A percentile compares a stretch with the other conserved stretches of the same genome.
Conservation (phyloP, 2,113 vertebrate genomes). For the Lynx canadensis region DNA sequence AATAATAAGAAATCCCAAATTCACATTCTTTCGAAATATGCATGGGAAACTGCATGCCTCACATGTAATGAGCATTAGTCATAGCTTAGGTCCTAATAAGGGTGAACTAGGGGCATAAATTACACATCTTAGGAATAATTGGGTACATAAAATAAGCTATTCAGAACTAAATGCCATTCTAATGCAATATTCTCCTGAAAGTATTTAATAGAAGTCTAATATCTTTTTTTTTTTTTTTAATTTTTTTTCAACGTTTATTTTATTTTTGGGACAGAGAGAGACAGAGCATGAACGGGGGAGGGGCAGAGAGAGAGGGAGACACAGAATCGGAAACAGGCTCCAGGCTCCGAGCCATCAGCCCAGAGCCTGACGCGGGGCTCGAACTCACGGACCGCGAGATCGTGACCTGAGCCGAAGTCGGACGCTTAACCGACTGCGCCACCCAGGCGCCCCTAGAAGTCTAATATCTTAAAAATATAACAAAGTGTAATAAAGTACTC, state of each 20-base stretch:
- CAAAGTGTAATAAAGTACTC: not conserved
- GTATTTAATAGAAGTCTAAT: constrained; percentile 27
- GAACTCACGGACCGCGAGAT: too few relatives aligned
- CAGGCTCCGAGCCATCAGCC: too few relatives aligned
- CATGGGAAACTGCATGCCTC: not conserved
- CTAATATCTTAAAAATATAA: not conserved
- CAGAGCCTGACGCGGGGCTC: too few relatives aligned
- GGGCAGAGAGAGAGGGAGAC: too few relatives aligned
- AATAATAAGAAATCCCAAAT: not conserved
- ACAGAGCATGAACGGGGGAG: too few relatives aligned
- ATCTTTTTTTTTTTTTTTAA: not conserved
- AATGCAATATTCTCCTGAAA: not conserved
- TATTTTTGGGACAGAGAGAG: too few relatives aligned
- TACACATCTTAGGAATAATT: not conserved
- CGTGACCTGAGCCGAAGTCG: too few relatives aligned
- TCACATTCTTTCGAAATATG: not conserved
- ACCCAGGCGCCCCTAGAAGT: not conserved
- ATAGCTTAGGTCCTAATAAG: not conserved
- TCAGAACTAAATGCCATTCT: not conserved
- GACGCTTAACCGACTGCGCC: too few relatives aligned
- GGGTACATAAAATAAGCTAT: not conserved
- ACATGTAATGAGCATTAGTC: not conserved
- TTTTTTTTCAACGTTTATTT: too few relatives aligned
- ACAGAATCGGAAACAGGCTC: too few relatives aligned
- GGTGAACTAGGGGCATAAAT: not conserved